Percentiles rank a stretch among this genome's conserved stretches.
Conservation (phyloP, 2,888 invertebrate genomes). For the Pristionchus arcanus region DNA sequence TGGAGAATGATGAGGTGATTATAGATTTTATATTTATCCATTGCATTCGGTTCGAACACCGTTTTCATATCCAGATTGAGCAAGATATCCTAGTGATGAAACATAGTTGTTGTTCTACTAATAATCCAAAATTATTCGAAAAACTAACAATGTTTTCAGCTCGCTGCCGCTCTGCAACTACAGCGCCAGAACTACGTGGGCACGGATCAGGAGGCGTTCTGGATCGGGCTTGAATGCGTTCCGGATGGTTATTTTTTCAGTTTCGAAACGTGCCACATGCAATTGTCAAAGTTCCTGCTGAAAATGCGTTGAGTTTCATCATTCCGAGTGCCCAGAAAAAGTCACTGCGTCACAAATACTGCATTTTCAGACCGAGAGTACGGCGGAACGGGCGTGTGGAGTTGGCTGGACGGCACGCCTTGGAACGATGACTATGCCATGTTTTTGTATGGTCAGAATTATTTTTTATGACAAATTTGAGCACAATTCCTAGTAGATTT, state of each 20-base stretch:
- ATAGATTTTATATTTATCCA: not conserved
- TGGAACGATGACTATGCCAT: not conserved
- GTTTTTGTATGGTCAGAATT: not conserved
- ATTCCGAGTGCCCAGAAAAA: too few relatives aligned
- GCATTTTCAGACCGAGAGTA: not conserved
- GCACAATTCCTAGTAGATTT: not conserved
- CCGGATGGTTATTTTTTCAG: not conserved
- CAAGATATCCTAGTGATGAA: too few relatives aligned
- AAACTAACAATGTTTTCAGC: not conserved
- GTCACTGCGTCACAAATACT: too few relatives aligned
- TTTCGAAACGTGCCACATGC: too few relatives aligned
- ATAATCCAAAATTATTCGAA: too few relatives aligned
- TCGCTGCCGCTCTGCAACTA: not conserved
- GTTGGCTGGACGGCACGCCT: slow-evolving; percentile 9
- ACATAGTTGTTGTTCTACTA: too few relatives aligned
- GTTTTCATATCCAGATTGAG: too few relatives aligned
- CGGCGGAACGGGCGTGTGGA: not conserved
- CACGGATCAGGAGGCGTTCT: slow-evolving; percentile 17
- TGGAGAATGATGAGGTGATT: not conserved
- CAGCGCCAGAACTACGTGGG: slow-evolving; percentile 9
- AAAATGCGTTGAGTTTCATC: too few relatives aligned
- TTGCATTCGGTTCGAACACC: too few relatives aligned
- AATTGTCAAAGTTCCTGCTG: too few relatives aligned
- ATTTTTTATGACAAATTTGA: not conserved
- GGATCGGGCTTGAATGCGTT: not conserved